phyloP scores from a whole-genome alignment of 2,888 invertebrate genomes.

The Monopis laevigella region DNA sequence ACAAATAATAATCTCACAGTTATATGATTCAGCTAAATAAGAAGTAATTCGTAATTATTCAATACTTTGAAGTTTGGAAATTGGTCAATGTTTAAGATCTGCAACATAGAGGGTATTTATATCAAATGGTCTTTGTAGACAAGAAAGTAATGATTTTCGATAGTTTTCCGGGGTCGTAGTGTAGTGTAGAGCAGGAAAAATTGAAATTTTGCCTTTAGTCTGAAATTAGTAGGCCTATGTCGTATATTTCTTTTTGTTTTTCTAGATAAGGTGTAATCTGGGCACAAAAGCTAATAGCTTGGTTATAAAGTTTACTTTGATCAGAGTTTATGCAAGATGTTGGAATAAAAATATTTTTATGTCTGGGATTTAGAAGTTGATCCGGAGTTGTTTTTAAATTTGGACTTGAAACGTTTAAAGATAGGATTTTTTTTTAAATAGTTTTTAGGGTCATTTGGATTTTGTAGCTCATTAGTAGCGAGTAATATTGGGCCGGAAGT shows the following conservation, averaged over 20 bases:
- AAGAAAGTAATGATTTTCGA: constrained; percentile 24
- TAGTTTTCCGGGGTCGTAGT: constrained; percentile 25
- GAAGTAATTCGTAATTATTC: constrained; percentile 24
- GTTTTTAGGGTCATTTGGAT: constrained; percentile 18
- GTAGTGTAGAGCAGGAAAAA: constrained; percentile 20
- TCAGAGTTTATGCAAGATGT: constrained; percentile 21
- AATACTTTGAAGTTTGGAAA: constrained; percentile 20
- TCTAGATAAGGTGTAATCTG: constrained; percentile 21
- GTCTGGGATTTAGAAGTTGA: constrained; percentile 21
- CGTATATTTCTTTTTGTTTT: constrained; percentile 23
- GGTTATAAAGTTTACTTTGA: constrained; percentile 21
- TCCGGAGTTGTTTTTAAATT: constrained; percentile 21
- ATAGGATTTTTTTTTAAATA: constrained; percentile 17
- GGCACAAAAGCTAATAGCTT: constrained; percentile 22
- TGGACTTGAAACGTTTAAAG: constrained; percentile 12
- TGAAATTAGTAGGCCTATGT: constrained; percentile 22
- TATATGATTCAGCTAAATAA: constrained; percentile 24
- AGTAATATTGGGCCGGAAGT: not conserved
- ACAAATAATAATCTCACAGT: constrained; percentile 24
- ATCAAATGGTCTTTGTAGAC: constrained; percentile 22
- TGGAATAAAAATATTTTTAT: constrained; percentile 26
- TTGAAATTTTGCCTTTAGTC: constrained; percentile 22
- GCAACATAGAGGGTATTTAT: constrained; percentile 21
- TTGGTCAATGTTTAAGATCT: constrained; percentile 21
- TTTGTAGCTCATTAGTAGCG: not conserved